Evolutionary conservation across 2,888 invertebrate species (phyloP).

Genomic region (Gibbula magus): DNA sequence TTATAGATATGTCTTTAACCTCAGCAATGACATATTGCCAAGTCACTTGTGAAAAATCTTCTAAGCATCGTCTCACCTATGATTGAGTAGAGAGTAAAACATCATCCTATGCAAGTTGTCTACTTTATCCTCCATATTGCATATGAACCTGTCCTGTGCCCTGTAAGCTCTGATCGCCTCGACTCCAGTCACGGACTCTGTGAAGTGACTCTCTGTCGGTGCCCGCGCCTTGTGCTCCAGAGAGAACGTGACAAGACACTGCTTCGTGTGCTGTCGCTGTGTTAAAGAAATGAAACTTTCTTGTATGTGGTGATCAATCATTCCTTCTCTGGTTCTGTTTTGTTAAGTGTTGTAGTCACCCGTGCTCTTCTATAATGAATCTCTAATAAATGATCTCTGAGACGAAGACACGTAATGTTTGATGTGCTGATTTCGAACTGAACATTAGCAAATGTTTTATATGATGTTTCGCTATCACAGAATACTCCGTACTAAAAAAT

Average conservation of each 20-base stretch:
- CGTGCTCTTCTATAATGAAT: no score
- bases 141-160: not conserved
- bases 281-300: no score
- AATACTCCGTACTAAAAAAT: no score
- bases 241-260: not conserved
- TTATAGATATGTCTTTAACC: not conserved
- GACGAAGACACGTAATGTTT: no score
- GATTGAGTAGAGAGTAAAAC: not conserved
- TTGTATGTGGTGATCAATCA: no score
- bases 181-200: not conserved
- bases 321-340: no score
- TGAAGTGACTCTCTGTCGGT: conserved; percentile 3
- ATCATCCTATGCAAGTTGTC: not conserved
- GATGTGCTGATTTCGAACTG: no score
- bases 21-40: not conserved
- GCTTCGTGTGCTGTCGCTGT: not conserved
- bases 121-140: not conserved
- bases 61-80: not conserved
- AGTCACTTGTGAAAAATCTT: not conserved
- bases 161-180: not conserved
- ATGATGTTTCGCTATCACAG: no score
- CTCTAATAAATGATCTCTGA: no score
- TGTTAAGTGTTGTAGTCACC: no score
- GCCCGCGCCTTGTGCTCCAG: not conserved
- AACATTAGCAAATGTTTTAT: no score